These are phyloP conservation scores for Sebastes matsubarae DNA, from an alignment of 2,797 vertebrate species.

Conservation along the genomic window DNA sequence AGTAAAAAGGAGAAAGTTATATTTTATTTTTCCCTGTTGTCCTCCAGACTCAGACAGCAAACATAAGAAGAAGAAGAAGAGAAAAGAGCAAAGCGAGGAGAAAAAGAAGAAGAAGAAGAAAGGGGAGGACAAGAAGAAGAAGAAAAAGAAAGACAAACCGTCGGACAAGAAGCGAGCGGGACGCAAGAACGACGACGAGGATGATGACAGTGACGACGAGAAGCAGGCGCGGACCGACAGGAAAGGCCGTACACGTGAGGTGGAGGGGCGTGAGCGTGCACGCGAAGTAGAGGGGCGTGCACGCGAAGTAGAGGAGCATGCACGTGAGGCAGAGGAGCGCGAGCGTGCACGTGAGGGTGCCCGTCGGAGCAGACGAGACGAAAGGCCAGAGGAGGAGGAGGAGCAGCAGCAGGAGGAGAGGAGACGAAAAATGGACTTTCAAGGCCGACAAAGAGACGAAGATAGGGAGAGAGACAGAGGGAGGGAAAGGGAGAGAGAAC, in stretches of 20 bases:
- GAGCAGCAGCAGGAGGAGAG: conserved; percentile 12
- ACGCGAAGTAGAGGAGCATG: background rate
- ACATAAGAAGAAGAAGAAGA: conserved; percentile 82
- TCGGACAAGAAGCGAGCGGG: conserved; percentile 28
- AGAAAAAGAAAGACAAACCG: conserved; percentile 24
- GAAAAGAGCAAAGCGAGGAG: conserved; percentile 73
- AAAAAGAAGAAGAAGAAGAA: conserved; percentile 36
- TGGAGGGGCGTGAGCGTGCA: background rate
- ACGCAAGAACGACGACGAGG: background rate
- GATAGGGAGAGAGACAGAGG: conserved; percentile 10
- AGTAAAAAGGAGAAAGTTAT: background rate
- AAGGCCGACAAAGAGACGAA: conserved; percentile 44
- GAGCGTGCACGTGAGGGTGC: conserved; percentile 19
- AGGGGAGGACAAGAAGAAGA: background rate
- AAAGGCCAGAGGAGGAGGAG: conserved; percentile 21
- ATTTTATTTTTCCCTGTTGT: conserved; percentile 5
- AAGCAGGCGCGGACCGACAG: conserved; percentile 21
- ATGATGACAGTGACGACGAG: background rate
- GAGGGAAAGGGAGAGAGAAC: background rate
- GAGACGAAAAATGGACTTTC: conserved; percentile 37
- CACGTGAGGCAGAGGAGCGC: background rate
- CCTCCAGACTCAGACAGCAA: conserved; percentile 79
- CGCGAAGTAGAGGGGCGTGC: background rate
- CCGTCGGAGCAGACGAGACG: conserved; percentile 20
- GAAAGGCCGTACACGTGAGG: conserved; percentile 14